phyloP scores from a whole-genome alignment of 2,113 vertebrate genomes.

The Greenwoodochromis staneri region DNA sequence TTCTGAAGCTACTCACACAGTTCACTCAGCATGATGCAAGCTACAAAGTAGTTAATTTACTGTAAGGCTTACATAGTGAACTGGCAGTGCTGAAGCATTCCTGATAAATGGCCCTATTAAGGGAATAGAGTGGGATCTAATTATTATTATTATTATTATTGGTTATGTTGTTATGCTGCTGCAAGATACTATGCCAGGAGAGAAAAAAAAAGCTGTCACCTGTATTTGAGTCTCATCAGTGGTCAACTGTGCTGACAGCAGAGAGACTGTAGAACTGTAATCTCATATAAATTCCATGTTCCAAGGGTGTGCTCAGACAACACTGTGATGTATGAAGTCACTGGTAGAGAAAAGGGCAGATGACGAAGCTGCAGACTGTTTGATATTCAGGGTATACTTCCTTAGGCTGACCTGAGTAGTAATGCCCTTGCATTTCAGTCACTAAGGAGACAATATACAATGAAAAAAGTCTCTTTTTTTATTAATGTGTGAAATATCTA shows the following conservation, averaged over 20 bases:
- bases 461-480: neutral
- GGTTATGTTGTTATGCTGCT: neutral
- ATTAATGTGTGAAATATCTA: neutral
- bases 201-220: neutral
- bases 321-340: conserved; percentile 56
- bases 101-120: neutral
- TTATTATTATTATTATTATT: neutral
- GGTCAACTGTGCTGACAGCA: neutral
- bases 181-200: neutral
- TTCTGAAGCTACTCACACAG: conserved; percentile 23
- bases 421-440: conserved; percentile 35
- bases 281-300: conserved; percentile 36
- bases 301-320: conserved; percentile 34
- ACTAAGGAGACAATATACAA: neutral
- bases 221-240: neutral
- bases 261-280: conserved; percentile 23
- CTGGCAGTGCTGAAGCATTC: neutral
- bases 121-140: neutral
- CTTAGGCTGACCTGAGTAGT: conserved; percentile 32
- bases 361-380: conserved; percentile 50
- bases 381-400: conserved; percentile 50
- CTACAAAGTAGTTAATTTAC: conserved; percentile 24
- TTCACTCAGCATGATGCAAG: conserved; percentile 13
- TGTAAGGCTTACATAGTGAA: neutral
- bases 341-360: conserved; percentile 51